Evolutionary conservation across 1,140 invertebrate genomes (phyloP), one percentile per base, ranked within the genome.

Genomic region (Bursaphelenchus mucronatus): DNA sequence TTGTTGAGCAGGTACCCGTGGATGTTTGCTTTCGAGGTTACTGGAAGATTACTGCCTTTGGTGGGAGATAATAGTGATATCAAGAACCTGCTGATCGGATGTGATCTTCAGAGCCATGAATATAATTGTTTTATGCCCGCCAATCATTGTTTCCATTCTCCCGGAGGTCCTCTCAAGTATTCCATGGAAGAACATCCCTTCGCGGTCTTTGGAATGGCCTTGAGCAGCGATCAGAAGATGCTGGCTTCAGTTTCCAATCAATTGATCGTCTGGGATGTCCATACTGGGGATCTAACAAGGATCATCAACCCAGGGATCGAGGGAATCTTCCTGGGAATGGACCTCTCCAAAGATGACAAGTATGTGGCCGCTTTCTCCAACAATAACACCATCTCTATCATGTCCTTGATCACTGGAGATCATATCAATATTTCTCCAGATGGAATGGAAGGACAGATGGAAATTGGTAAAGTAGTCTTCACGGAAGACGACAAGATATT

Each of bases 221-320:
- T 66, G 43, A 64, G 63, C 30, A 45, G 45, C 19, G 63, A 64
- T 49, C 43, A 88, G 63, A 88, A 92, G 52, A 93, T 94, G 82
- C 88, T 97, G 50, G 90, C 97, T 0, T 94, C 93, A 7, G 92
- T 95, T 75, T 97, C 94, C 1, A 97, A 96, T 78, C 88, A 90
- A 77, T 92, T 98, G 71, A 92, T 98, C 64, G 95, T 94, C 13
- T 97, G 93, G 89, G 94, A 98, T 83, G 83, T 97, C 11, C 90
- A 90, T 17, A 93, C 91, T 0, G 93, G 91, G 66, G 93, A 96
- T 83, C 85, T 95, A 77, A 71, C 90, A 0, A 84, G 91, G 59
- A 89, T 94, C 79, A 88, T 96, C 0, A 91, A 90, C 84, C 92
- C 92, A 0, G 90, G 90, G 50, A 88, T 96, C 19, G 80, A 83